Conservation (phyloP, 2,797 vertebrate species). For the Urophycis tenuis region DNA sequence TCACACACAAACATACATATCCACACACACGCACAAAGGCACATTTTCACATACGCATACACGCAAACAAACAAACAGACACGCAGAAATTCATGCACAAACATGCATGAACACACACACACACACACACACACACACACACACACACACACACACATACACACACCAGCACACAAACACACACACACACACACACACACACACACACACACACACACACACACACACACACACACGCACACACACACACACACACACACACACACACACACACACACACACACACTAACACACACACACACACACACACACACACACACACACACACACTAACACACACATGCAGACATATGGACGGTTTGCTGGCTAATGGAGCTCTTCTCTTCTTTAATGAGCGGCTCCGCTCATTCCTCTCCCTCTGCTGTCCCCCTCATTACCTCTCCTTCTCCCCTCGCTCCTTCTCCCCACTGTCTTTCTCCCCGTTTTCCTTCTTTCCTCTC, state of each 20-base stretch:
- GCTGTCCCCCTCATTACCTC: conserved; percentile 57
- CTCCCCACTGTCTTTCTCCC: neutral
- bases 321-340: conserved; percentile 10
- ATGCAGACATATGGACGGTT: conserved; percentile 48
- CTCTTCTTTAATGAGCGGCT: conserved; percentile 66
- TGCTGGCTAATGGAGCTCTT: conserved; percentile 67
- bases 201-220: conserved; percentile 28
- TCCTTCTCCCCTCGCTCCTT: conserved; percentile 25
- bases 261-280: neutral
- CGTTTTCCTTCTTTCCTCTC: conserved; percentile 1
- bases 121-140: conserved; percentile 37
- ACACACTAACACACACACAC: neutral
- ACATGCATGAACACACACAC: conserved; percentile 31
- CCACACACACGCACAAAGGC: neutral
- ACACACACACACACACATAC: conserved; percentile 13
- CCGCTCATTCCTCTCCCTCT: conserved; percentile 52
- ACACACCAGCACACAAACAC: conserved; percentile 31
- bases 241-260: neutral
- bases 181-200: conserved; percentile 14
- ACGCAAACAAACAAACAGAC: conserved; percentile 21
- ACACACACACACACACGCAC: neutral
- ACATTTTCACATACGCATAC: neutral
- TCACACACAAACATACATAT: neutral
- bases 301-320: neutral
- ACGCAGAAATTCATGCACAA: conserved; percentile 20